Conservation (phyloP, 2,888 invertebrate species). For the Meiosimyza decipiens region DNA sequence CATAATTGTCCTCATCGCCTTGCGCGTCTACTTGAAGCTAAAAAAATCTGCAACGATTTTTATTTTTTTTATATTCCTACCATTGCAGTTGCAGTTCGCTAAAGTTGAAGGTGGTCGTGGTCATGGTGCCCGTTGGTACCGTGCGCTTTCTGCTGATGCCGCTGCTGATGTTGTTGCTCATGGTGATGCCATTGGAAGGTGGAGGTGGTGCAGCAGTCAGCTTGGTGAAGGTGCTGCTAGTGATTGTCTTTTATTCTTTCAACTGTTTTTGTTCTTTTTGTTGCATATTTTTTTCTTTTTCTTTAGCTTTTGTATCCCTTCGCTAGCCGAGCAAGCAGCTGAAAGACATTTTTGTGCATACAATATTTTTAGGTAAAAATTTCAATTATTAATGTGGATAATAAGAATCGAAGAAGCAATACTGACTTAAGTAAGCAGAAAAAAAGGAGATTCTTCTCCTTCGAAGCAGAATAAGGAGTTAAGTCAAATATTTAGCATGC, state of each 20-base stretch:
- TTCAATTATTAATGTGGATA: slow-evolving; percentile 50
- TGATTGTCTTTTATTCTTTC: slow-evolving; percentile 36
- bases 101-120: slow-evolving; percentile 34
- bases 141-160: slow-evolving; percentile 44
- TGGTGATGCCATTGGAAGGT: slow-evolving; percentile 42
- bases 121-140: slow-evolving; percentile 43
- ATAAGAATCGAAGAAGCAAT: slow-evolving; percentile 40
- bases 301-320: slow-evolving; percentile 36
- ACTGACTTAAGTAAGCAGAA: background rate
- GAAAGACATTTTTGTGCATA: slow-evolving; percentile 51
- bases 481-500: slow-evolving; percentile 48
- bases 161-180: slow-evolving; percentile 31
- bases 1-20: too few relatives aligned
- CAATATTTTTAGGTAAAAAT: slow-evolving; percentile 50
- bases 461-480: background rate
- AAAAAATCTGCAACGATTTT: too few relatives aligned
- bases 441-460: background rate
- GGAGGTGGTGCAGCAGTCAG: slow-evolving; percentile 38
- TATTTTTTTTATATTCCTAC: too few relatives aligned
- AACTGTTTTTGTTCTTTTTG: slow-evolving; percentile 30
- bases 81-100: slow-evolving; percentile 11
- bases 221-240: slow-evolving; percentile 42
- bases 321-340: slow-evolving; percentile 43
- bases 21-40: too few relatives aligned
- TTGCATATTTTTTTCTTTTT: background rate